Evolutionary conservation across 2,888 invertebrate genomes (phyloP), one percentile per base, ranked within the genome.

Genomic region (Oscheius sp.): DNA sequence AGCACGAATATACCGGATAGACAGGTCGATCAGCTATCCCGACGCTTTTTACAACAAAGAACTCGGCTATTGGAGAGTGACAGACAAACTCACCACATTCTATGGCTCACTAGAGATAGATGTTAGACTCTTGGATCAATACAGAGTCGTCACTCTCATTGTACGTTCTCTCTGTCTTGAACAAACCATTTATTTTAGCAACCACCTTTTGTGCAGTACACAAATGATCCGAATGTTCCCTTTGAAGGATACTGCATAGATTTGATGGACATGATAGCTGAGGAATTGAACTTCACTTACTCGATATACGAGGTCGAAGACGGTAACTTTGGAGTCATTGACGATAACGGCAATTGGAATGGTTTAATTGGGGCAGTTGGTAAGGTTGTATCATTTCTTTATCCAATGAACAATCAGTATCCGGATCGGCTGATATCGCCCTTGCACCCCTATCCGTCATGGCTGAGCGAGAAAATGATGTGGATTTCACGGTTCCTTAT

Each of bases 401-500:
- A 1, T 10, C 2, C 0, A 47, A 37, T 58, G 9, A n/a, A 53
- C 29, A 51, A 55, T 68, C 47, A 79, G 82, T 84, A 0, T 82
- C 83, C 37, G 85, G 85, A 3, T 84, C 82, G 4, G 97, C 96
- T 0, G 97, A 98, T 89, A 96, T 98, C 82, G 96, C 95, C 0
- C 90, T 98, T 9, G 95, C 95, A 1, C 94, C 96, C 0, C 92
- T 98, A 89, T 95, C 96, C 0, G 96, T 98, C 0, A 97, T 96
- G 95, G 96, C 97, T 0, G 97, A 97, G 88, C 91, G 98, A 51
- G 96, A 96, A 90, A 95, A 95, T 88, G 96, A 96, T 0, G 95
- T 98, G 1, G 98, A 98, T 90, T 98, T 97, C 89, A 98, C 98
- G 13, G 0, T 98, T 0, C 97, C 98, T 0, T 98, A 96, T 90